Evolutionary conservation across 2,113 vertebrate species (phyloP), one percentile per base, ranked within the genome.

Genomic region (Arvicanthis niloticus): DNA sequence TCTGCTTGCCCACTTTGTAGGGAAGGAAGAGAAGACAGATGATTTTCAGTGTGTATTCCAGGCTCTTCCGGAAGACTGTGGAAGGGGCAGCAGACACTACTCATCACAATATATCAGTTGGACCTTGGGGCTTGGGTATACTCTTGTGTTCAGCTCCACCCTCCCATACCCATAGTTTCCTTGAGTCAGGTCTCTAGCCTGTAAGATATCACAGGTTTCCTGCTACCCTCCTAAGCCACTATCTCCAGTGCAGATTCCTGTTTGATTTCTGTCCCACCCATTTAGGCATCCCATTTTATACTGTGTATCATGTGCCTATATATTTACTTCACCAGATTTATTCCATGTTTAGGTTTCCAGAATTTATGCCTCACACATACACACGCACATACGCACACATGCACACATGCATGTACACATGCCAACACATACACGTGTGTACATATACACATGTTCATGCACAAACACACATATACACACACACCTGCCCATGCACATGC

Each of bases 311-410:
- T 81, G 77, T 89, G 89, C 77, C 85, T 1, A 78, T 51, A 78
- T 93, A 22, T 73, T 91, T 91, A 78, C 68, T 84, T 90, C n/a
- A 73, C 40, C 17, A 48, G 26, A 58, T 68, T 19, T 65, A 88
- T 24, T 7, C 42, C n/a, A 72, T 80, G 68, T 89, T 75, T 80
- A 51, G 82, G 77, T 10, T 97, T 91, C 34, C 24, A 87, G 42
- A 65, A 96, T 84, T 76, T 96, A 85, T 93, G 75, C 29, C 40
- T 65, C 45, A 67, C 53, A 45, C 37, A 87, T 21, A 45, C 45
- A 45, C 45, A 45, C 45, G 5, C 26, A 13, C 4, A 5, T 5
- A 1, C 7, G 3, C 12, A 34, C 76, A 53, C 29, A 78, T 48
- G 31, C 48, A 31, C 5, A 29, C 75, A 31, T 6, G 16, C 56